phyloP scores from a whole-genome alignment of 2,113 vertebrate species.

The Nipponia nippon region DNA sequence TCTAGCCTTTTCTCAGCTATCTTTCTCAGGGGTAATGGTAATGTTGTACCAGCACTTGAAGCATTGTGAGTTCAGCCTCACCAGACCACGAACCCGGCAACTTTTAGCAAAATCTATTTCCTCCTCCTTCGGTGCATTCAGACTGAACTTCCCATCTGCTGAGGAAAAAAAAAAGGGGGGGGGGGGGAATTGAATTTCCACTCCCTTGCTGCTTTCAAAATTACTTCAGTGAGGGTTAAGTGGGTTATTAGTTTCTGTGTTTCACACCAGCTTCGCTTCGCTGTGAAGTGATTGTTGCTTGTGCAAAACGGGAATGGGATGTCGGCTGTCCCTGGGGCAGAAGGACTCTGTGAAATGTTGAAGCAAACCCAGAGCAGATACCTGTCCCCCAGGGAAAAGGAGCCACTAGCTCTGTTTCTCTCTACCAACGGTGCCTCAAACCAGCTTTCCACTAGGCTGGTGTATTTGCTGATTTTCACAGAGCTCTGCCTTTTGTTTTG shows the following conservation, averaged over 20 bases:
- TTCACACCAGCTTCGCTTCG: background rate
- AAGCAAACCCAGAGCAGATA: background rate
- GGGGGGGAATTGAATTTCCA: background rate
- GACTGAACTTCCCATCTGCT: background rate
- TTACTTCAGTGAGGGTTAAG: background rate
- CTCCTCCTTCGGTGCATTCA: background rate
- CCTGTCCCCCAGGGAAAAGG: background rate
- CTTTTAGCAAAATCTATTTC: background rate
- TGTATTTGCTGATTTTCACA: background rate
- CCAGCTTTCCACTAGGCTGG: background rate
- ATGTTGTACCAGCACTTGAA: background rate
- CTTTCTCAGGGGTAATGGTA: background rate
- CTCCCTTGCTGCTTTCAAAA: background rate
- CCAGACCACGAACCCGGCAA: background rate
- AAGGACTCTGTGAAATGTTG: background rate
- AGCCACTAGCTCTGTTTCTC: background rate
- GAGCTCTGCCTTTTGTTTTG: background rate
- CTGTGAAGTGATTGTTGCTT: background rate
- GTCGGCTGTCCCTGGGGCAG: fast-evolving
- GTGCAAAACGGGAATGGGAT: fast-evolving
- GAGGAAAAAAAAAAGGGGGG: background rate
- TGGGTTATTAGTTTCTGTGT: background rate
- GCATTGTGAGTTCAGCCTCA: background rate
- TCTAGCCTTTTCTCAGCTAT: background rate
- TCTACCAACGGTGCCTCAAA: background rate